Evolutionary conservation across 1,140 invertebrate species (phyloP), one percentile per base, ranked within the genome.

Genomic region (Thalassaphorura encarpata): DNA sequence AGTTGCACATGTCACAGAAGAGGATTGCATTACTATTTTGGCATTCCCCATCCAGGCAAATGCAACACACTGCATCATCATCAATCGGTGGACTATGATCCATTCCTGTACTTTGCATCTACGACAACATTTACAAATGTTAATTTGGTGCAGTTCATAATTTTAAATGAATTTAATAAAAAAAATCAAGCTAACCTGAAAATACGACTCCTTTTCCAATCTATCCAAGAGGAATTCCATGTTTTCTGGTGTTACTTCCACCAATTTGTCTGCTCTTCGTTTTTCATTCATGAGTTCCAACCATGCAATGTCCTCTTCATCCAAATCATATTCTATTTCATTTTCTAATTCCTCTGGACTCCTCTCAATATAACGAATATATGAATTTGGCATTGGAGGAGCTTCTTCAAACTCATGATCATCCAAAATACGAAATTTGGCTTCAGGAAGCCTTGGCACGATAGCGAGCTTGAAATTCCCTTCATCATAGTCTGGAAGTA

Each of bases 1-100:
- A 75, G 75, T 99, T 98, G 73, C 95, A 99, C 92, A 98, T 97
- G 75, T 99, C 96, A 77, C 96, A 99, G 73, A 99, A 99, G 29
- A 99, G 76, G 66, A 90, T 90, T 31, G 89, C 87, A 72, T 97
- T 97, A 56, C 88, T 90, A 70, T 97, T 97, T 68, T 94, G 87
- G 73, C 94, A 98, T 69, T 98, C 94, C 13, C 95, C 95, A 69
- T 83, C 82, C 70, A 78, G 75, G 68, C 80, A 83, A 64, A 99
- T 97, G 68, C 89, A 96, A 71, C 96, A 99, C 0, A 98, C 93
- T 15, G 94, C 94, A 77, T 98, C 94, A 69, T 97, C 93, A 69
- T 97, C 92, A 16, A 95, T 89, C 11, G 87, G 83, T 3, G 82
- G 76, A 33, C 80, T 79, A 42, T 80, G 69, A 61, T 70, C 72